A percentile compares a stretch with the other conserved stretches of the same genome.
Evolutionary conservation across 2,113 vertebrate species (phyloP).

Genomic region (Marcusenius ussheri): DNA sequence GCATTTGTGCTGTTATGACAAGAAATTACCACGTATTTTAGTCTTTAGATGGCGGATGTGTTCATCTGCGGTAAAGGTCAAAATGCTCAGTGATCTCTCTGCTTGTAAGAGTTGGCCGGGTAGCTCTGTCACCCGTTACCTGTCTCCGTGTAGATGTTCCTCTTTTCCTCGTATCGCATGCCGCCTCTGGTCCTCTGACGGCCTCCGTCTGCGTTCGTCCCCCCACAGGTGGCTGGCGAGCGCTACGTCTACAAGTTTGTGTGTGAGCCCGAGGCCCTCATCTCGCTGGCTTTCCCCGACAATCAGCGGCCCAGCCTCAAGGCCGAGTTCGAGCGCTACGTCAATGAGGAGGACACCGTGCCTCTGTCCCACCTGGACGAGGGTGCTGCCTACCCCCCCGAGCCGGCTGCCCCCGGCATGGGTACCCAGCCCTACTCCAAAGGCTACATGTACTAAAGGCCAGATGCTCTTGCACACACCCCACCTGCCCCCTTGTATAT

Average conservation of each 20-base stretch:
- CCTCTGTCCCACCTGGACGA: constrained; percentile 91
- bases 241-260: constrained; percentile 99
- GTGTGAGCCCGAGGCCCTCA: constrained; percentile 88
- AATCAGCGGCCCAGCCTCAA: constrained; percentile 80
- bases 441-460: constrained; percentile 78
- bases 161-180: neutral
- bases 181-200: neutral
- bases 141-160: neutral
- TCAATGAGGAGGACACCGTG: constrained; percentile 91
- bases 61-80: neutral
- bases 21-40: neutral
- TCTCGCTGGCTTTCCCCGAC: constrained; percentile 91
- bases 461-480: constrained; percentile 56
- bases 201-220: rapidly evolving
- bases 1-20: neutral
- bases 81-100: neutral
- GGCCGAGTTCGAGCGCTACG: constrained; percentile 75
- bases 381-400: constrained; percentile 61
- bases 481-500: constrained; percentile 56
- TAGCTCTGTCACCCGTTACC: neutral
- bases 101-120: neutral
- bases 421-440: constrained; percentile 78
- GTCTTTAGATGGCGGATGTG: neutral
- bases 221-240: constrained; percentile 83
- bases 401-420: constrained; percentile 62